A percentile compares a stretch with the other conserved stretches of the same genome.
Conservation (phyloP, 2,888 invertebrate species). For the Zhengitettix transpicula region DNA sequence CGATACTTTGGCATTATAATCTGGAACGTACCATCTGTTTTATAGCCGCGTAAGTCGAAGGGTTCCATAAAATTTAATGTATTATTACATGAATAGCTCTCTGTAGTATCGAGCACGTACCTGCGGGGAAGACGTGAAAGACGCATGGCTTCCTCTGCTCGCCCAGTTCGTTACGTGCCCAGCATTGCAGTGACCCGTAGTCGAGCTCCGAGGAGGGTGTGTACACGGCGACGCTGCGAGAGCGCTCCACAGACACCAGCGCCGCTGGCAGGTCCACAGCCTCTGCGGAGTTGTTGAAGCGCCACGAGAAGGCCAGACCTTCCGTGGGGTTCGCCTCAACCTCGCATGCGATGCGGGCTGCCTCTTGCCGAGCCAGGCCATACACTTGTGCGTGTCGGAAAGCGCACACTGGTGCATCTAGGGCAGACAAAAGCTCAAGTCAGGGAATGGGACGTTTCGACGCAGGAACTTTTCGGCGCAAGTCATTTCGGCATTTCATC, state of each 20-base stretch:
- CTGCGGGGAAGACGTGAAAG: conserved; percentile 56
- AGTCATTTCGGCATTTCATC: too few species aligned
- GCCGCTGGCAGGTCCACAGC: conserved; percentile 48
- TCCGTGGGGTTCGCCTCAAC: conserved; percentile 53
- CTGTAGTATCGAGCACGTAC: conserved; percentile 20
- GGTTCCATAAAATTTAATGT: too few species aligned
- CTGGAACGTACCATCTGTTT: too few species aligned
- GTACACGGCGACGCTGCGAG: conserved; percentile 47
- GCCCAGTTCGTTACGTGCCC: conserved; percentile 57
- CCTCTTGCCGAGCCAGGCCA: conserved; percentile 56
- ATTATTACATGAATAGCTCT: too few species aligned
- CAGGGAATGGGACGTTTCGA: too few species aligned
- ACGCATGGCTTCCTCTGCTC: conserved; percentile 55
- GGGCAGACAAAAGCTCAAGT: neutral
- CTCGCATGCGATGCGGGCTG: conserved; percentile 47
- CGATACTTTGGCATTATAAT: too few species aligned
- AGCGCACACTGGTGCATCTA: conserved; percentile 46
- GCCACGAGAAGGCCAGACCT: conserved; percentile 44
- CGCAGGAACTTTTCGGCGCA: too few species aligned
- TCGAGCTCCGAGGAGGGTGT: conserved; percentile 48
- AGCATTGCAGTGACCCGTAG: conserved; percentile 57
- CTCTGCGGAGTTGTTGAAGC: conserved; percentile 58
- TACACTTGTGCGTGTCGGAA: conserved; percentile 48
- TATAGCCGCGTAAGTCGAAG: too few species aligned
- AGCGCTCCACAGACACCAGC: conserved; percentile 40